Percentiles rank a stretch among this genome's conserved stretches.
These are phyloP conservation scores for Garrulus glandarius DNA, from an alignment of 2,797 vertebrate species.

Conservation along the genomic window DNA sequence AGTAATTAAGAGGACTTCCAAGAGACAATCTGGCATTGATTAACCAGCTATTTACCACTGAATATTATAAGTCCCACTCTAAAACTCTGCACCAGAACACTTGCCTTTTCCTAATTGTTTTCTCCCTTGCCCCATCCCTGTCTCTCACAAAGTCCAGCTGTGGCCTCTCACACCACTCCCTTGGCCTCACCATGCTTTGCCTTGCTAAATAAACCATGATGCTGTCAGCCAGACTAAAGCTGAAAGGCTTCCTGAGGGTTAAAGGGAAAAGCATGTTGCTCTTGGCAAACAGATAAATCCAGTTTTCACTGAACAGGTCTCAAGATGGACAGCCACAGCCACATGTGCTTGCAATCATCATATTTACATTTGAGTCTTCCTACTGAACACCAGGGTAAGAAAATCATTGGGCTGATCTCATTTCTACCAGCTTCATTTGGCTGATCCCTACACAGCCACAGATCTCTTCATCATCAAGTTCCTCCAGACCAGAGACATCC, in stretches of 20 bases:
- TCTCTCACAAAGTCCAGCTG: neutral
- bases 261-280: conserved; percentile 25
- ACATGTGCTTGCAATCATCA: neutral
- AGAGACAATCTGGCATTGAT: conserved; percentile 15
- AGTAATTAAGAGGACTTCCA: conserved; percentile 40
- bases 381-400: neutral
- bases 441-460: neutral
- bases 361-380: neutral
- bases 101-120: neutral
- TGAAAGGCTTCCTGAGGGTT: conserved; percentile 32
- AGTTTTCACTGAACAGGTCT: neutral
- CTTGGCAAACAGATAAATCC: conserved; percentile 31
- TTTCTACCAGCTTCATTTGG: neutral
- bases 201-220: neutral
- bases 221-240: neutral
- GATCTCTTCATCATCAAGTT: neutral
- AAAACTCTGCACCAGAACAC: neutral
- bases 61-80: neutral
- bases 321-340: neutral
- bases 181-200: neutral
- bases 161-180: neutral
- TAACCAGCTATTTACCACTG: conserved; percentile 11
- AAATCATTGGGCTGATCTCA: neutral
- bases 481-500: neutral
- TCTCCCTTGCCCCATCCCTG: neutral